Conservation (phyloP, 2,888 invertebrate genomes). For the Latrodectus hesperus region DNA sequence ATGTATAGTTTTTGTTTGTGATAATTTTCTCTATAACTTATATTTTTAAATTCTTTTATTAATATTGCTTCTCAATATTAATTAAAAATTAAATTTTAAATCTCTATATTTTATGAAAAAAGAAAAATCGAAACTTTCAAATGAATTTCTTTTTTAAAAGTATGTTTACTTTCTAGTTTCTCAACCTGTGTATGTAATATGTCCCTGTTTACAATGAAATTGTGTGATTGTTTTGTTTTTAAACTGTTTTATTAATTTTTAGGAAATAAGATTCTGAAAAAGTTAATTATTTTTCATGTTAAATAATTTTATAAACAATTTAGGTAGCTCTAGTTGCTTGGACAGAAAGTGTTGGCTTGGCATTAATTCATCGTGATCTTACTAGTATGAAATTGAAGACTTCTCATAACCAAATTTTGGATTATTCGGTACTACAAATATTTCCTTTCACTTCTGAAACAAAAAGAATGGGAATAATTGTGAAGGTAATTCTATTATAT, state of each 20-base stretch:
- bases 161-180: too few species aligned
- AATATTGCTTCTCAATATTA: too few species aligned
- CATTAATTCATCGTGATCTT: conserved; percentile 79
- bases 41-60: too few species aligned
- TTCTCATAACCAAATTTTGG: conserved; percentile 77
- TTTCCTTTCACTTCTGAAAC: conserved; percentile 86
- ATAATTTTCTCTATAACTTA: too few species aligned
- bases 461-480: conserved; percentile 85
- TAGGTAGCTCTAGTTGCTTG: conserved; percentile 83
- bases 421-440: conserved; percentile 80
- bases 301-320: not conserved
- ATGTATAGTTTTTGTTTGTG: too few species aligned
- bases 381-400: conserved; percentile 78
- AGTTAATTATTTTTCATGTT: not conserved
- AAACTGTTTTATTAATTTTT: not conserved
- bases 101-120: too few species aligned
- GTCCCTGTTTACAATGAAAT: too few species aligned
- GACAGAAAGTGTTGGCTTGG: conserved; percentile 83
- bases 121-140: too few species aligned
- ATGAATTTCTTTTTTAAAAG: too few species aligned
- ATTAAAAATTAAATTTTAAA: too few species aligned
- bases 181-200: too few species aligned
- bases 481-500: conserved; percentile 76
- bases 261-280: not conserved
- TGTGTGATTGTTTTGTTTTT: too few species aligned